Evolutionary conservation across 2,113 vertebrate species (phyloP).

Genomic region (Climacteris rufus): DNA sequence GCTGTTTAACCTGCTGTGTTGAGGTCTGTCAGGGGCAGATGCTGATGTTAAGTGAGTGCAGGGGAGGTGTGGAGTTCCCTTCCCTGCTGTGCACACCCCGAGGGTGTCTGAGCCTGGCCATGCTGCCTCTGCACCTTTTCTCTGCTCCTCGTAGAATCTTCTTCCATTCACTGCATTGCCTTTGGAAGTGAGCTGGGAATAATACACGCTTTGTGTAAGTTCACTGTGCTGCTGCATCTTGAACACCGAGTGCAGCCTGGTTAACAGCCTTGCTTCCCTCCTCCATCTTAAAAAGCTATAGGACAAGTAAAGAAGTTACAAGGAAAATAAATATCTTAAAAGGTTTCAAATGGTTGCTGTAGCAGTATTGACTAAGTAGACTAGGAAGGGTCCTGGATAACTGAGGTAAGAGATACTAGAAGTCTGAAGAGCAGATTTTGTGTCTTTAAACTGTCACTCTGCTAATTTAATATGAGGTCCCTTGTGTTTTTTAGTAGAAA

Average conservation of each 20-base stretch:
- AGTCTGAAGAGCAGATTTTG: not conserved
- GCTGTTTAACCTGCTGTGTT: not conserved
- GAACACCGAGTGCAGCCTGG: not conserved
- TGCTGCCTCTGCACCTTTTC: not conserved
- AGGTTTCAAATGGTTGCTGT: not conserved
- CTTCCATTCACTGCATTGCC: not conserved
- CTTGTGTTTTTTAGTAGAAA: not conserved
- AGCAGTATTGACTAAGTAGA: not conserved
- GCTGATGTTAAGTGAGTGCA: not conserved
- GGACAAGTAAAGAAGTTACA: not conserved
- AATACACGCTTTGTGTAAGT: not conserved
- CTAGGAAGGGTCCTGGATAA: not conserved
- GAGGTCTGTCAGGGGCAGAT: not conserved
- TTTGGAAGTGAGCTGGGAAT: not conserved
- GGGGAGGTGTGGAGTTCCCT: not conserved
- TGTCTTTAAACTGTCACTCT: not conserved
- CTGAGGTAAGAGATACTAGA: not conserved
- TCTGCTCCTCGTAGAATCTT: not conserved
- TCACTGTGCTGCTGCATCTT: not conserved
- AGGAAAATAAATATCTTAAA: not conserved
- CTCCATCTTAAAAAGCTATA: not conserved
- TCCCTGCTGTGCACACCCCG: not conserved
- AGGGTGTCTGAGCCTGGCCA: not conserved
- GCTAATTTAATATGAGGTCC: not conserved
- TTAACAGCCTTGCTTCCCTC: not conserved